Conservation (phyloP, 2,113 vertebrate genomes). For the Crypturellus undulatus region DNA sequence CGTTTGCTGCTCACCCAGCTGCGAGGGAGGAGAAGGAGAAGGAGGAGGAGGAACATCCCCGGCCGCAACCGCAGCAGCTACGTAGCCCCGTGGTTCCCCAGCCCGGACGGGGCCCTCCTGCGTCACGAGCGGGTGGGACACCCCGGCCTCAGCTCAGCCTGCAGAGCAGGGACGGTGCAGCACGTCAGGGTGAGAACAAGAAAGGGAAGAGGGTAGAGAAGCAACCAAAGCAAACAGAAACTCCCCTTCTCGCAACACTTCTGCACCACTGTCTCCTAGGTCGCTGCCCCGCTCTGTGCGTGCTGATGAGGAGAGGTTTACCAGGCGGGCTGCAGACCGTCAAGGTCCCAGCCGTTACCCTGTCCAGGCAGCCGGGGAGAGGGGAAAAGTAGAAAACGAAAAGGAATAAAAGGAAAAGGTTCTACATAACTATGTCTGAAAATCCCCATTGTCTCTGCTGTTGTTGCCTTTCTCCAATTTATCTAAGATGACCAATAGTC, state of each 20-base stretch:
- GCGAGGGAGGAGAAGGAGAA: background rate
- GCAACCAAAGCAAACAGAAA: background rate
- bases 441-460: background rate
- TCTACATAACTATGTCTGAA: background rate
- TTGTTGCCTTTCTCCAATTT: background rate
- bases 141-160: rapidly evolving
- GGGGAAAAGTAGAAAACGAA: background rate
- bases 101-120: background rate
- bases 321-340: background rate
- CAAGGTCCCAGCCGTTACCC: background rate
- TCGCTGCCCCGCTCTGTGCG: rapidly evolving
- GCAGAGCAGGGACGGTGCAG: background rate
- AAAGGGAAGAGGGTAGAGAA: too few species aligned
- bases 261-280: rapidly evolving
- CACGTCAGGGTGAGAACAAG: background rate
- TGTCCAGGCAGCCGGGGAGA: rapidly evolving
- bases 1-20: background rate
- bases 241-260: background rate
- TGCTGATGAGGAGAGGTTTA: background rate
- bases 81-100: background rate
- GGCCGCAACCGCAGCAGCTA: background rate
- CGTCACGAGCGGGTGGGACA: background rate
- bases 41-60: background rate
- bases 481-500: too few species aligned
- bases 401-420: background rate